phyloP scores from a whole-genome alignment of 2,113 vertebrate genomes.

The Smithornis capensis region DNA sequence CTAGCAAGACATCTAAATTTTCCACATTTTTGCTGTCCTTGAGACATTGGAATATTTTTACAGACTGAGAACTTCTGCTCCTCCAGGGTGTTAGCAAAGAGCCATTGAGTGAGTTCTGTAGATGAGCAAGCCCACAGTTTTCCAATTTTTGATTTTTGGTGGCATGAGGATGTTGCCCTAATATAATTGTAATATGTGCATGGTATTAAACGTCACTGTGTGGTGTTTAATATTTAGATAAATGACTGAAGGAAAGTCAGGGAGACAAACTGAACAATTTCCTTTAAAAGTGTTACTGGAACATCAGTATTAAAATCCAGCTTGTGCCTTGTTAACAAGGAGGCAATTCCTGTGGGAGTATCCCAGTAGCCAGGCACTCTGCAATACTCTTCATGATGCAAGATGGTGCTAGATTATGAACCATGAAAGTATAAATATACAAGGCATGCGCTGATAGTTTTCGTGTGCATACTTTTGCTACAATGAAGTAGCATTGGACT shows the following conservation, averaged over 20 bases:
- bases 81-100: neutral
- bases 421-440: neutral
- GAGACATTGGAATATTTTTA: neutral
- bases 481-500: neutral
- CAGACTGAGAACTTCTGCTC: neutral
- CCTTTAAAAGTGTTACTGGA: neutral
- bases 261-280: neutral
- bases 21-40: neutral
- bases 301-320: neutral
- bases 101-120: neutral
- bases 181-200: neutral
- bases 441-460: neutral
- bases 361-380: neutral
- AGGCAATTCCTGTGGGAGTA: neutral
- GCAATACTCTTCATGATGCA: neutral
- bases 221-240: neutral
- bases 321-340: fast-evolving
- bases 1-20: neutral
- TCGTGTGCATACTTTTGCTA: neutral
- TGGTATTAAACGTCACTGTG: neutral
- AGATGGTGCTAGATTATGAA: neutral
- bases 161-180: neutral
- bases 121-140: neutral
- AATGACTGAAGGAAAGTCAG: neutral
- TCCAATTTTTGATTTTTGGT: neutral